phyloP scores from a whole-genome alignment of 2,888 invertebrate species.

The Argyra leucocephala region DNA sequence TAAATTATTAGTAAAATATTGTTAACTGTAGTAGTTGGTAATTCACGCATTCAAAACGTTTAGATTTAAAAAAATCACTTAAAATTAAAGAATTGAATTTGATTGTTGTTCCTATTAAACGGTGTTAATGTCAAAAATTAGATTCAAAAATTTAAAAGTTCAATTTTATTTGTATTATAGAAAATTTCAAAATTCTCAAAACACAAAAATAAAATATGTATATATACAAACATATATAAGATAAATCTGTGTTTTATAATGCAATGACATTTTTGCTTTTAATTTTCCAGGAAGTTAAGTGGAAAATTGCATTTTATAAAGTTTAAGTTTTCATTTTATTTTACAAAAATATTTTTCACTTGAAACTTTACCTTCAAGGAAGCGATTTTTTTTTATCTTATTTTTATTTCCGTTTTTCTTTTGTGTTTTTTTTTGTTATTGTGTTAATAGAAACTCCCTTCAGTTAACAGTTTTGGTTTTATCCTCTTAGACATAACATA shows the following conservation, averaged over 20 bases:
- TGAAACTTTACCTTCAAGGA: not conserved
- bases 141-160: too few relatives aligned
- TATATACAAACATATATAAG: not conserved
- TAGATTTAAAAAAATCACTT: too few relatives aligned
- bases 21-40: too few relatives aligned
- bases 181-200: not conserved
- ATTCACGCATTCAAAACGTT: too few relatives aligned
- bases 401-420: too few relatives aligned
- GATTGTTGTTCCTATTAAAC: too few relatives aligned
- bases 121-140: too few relatives aligned
- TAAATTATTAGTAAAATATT: too few relatives aligned
- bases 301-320: conserved; percentile 3
- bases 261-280: conserved; percentile 1
- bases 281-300: not conserved
- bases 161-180: not conserved
- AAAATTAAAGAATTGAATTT: too few relatives aligned
- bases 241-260: not conserved
- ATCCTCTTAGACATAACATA: too few relatives aligned
- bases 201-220: not conserved
- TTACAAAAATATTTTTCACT: not conserved
- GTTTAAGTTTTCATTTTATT: not conserved
- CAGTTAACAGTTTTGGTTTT: too few relatives aligned
- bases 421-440: not conserved
- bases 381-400: not conserved
- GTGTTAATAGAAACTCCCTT: too few relatives aligned